Conservation (phyloP, 2,888 invertebrate genomes). For the Agrilus mali region DNA sequence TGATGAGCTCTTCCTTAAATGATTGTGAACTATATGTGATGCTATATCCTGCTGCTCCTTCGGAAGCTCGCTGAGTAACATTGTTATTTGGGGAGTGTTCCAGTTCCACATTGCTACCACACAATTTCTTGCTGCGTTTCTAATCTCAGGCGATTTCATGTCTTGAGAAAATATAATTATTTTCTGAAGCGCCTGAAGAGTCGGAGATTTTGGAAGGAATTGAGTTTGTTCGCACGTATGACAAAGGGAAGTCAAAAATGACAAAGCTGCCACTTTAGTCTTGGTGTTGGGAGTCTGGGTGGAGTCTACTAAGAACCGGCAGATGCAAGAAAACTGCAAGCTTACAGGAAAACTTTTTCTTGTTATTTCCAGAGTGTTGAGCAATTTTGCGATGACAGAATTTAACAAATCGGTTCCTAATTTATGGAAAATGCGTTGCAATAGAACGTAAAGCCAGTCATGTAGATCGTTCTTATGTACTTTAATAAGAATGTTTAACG, state of each 20-base stretch:
- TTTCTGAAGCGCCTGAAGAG: conserved; percentile 58
- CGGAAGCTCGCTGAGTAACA: conserved; percentile 60
- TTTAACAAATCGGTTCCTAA: conserved; percentile 77
- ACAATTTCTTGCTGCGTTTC: conserved; percentile 52
- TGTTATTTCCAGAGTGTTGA: conserved; percentile 69
- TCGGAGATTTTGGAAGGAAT: conserved; percentile 33
- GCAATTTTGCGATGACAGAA: conserved; percentile 83
- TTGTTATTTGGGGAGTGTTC: conserved; percentile 80
- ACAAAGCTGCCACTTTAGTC: conserved; percentile 64
- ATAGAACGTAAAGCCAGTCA: conserved; percentile 86
- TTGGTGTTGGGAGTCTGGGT: conserved; percentile 84
- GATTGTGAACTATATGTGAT: conserved; percentile 57
- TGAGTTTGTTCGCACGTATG: conserved; percentile 46
- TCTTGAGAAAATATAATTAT: conserved; percentile 58
- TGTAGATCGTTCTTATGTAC: conserved; percentile 78
- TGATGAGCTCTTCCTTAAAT: conserved; percentile 53
- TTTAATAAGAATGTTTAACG: conserved; percentile 77
- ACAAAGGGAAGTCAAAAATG: conserved; percentile 52
- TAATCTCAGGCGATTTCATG: conserved; percentile 57
- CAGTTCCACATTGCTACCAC: conserved; percentile 81
- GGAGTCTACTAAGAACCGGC: conserved; percentile 77
- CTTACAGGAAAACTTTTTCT: conserved; percentile 56
- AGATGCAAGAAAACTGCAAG: conserved; percentile 52
- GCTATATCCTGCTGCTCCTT: conserved; percentile 62
- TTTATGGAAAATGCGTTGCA: conserved; percentile 68